Percentiles rank a stretch among this genome's conserved stretches.
phyloP scores from a whole-genome alignment of 1,140 invertebrate species.

The Acromyrmex echinatior region DNA sequence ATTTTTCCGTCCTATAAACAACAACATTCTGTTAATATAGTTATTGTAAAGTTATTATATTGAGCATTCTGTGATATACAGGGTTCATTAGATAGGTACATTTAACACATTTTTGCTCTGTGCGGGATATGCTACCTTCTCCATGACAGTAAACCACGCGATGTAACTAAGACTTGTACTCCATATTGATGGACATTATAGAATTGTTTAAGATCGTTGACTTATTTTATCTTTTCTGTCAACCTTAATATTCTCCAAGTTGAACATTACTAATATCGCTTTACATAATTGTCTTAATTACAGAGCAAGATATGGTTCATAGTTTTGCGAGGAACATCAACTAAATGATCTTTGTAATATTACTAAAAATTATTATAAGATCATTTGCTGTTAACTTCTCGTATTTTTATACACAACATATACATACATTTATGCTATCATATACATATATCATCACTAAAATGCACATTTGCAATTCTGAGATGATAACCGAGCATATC shows the following conservation, averaged over 20 bases:
- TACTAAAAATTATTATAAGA: conserved; percentile 53
- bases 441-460: conserved; percentile 40
- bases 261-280: conserved; percentile 34
- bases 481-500: conserved; percentile 34
- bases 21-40: conserved; percentile 82
- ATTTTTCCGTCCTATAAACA: conserved; percentile 83
- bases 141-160: conserved; percentile 54
- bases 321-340: conserved; percentile 67
- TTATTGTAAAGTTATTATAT: conserved; percentile 82
- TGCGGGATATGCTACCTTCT: conserved; percentile 67
- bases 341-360: conserved; percentile 19
- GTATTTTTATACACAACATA: conserved; percentile 41
- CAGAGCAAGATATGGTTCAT: conserved; percentile 67
- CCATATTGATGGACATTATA: conserved; percentile 65
- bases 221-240: conserved; percentile 35
- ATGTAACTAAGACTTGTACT: conserved; percentile 71
- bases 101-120: conserved; percentile 67
- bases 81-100: conserved; percentile 71
- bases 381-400: conserved; percentile 65
- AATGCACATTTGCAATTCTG: conserved; percentile 30
- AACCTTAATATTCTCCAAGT: conserved; percentile 9
- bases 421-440: conserved; percentile 20
- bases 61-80: conserved; percentile 81
- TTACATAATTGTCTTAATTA: conserved; percentile 56
- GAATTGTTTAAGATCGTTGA: conserved; percentile 2